Evolutionary conservation across 2,797 vertebrate species (phyloP), one percentile per base, ranked within the genome.

Genomic region (Menidia menidia): DNA sequence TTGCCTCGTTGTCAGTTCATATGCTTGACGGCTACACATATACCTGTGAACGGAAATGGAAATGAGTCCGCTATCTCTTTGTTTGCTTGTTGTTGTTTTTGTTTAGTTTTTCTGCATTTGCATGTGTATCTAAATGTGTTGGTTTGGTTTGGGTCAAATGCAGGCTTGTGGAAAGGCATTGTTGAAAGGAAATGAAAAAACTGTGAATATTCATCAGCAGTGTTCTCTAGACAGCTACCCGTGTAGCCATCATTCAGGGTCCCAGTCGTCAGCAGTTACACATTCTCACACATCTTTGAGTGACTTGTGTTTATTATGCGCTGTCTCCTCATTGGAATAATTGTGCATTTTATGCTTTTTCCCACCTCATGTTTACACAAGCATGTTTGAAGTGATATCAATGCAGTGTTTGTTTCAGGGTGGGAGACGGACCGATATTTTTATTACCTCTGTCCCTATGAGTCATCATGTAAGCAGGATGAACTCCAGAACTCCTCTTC

Each of bases 191-290:
- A 58, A 47, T 64, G 66, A 86, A 88, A 88, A 72, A 81, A 67
- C 65, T 67, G 82, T 88, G 89, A 89, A 93, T 93, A 92, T 92
- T 91, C 87, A 93, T 89, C 78, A 89, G 82, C 63, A 78, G 72
- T 81, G 72, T 80, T 55, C 19, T 58, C 52, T 66, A 80, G 85
- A 84, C 82, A 72, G 86, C 68, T 88, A 91, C 78, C 61, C 79
- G 59, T 90, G 91, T 92, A 90, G 63, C 84, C 87, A 87, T 60
- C 90, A 87, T 64, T 92, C 92, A 78, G 6, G 56, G 68, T 80
- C 81, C 83, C 75, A 63, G 72, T 82, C 80, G 82, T 69, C 60
- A 71, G 39, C 61, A 64, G 58, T 56, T 41, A 59, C 45, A 50
- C 54, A 66, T 50, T 70, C 43, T 42, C 60, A 69, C 51, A 42